Conservation (phyloP, 2,888 invertebrate species). For the Sphecodes monilicornis region DNA sequence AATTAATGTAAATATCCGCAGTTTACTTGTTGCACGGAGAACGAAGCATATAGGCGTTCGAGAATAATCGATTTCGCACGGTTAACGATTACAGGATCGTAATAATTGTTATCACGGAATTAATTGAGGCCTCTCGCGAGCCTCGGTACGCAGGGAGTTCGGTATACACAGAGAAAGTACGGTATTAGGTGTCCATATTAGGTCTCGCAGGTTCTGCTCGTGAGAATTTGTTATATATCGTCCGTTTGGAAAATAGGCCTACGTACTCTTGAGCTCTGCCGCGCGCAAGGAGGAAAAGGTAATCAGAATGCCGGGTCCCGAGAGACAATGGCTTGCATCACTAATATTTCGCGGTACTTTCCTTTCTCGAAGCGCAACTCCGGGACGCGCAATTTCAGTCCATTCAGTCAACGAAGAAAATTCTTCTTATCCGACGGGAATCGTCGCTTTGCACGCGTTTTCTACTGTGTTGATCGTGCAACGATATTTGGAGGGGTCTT, state of each 20-base stretch:
- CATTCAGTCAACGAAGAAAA: constrained; percentile 19
- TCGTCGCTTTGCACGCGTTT: background rate
- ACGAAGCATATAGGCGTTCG: background rate
- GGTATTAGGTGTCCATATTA: constrained; percentile 53
- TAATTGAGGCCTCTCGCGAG: constrained; percentile 27
- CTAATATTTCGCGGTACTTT: constrained; percentile 60
- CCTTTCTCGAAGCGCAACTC: constrained; percentile 56
- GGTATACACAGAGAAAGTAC: constrained; percentile 53
- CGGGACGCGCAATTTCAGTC: constrained; percentile 40
- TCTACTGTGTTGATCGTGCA: background rate
- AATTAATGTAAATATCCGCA: too few species aligned
- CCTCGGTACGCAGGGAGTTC: background rate
- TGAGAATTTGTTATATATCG: constrained; percentile 57
- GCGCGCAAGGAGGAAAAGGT: constrained; percentile 39
- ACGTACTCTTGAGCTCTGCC: constrained; percentile 14
- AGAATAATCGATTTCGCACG: constrained; percentile 34
- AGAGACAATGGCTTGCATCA: constrained; percentile 65
- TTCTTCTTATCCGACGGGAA: background rate
- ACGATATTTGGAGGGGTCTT: background rate
- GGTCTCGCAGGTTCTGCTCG: constrained; percentile 20
- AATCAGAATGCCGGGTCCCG: constrained; percentile 51
- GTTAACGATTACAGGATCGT: constrained; percentile 27
- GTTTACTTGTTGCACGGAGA: background rate
- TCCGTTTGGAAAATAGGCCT: constrained; percentile 45
- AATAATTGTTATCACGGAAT: constrained; percentile 47